phyloP scores from a whole-genome alignment of 2,797 vertebrate species.

The Siniperca obscura region DNA sequence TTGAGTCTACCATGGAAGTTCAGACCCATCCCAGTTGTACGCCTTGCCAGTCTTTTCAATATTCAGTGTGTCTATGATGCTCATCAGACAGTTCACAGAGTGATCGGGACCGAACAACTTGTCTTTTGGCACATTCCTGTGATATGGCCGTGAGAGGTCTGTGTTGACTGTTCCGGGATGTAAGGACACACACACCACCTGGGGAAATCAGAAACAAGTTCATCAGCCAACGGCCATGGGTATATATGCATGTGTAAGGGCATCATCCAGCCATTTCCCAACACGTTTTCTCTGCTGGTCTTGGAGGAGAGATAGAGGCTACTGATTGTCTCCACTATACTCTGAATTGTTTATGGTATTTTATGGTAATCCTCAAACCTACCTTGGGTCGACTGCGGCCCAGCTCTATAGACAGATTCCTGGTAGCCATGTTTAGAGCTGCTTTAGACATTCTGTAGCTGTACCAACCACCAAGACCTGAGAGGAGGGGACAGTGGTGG shows the following conservation, averaged over 20 bases:
- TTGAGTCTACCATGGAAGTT: conserved; percentile 78
- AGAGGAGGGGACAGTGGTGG: background rate
- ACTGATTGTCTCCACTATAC: background rate
- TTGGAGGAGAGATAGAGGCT: background rate
- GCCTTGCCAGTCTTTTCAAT: conserved; percentile 78
- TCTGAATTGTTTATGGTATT: background rate
- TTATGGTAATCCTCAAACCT: background rate
- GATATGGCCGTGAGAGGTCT: conserved; percentile 81
- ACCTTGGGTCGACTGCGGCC: conserved; percentile 76
- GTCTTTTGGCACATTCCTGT: conserved; percentile 77
- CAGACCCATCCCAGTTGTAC: conserved; percentile 75
- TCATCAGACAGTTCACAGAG: conserved; percentile 79
- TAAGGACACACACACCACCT: conserved; percentile 83
- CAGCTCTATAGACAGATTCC: conserved; percentile 83
- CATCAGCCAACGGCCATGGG: background rate
- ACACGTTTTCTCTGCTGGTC: background rate
- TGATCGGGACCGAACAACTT: conserved; percentile 78
- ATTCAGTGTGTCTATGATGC: conserved; percentile 74
- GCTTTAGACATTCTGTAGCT: conserved; percentile 84
- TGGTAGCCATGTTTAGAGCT: conserved; percentile 85
- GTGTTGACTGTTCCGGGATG: conserved; percentile 80
- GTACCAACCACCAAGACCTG: conserved; percentile 83
- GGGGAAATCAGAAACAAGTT: background rate
- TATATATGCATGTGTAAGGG: background rate
- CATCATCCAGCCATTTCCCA: background rate